Evolutionary conservation across 2,113 vertebrate species (phyloP).

Genomic region (Pachypanchax playfairii): DNA sequence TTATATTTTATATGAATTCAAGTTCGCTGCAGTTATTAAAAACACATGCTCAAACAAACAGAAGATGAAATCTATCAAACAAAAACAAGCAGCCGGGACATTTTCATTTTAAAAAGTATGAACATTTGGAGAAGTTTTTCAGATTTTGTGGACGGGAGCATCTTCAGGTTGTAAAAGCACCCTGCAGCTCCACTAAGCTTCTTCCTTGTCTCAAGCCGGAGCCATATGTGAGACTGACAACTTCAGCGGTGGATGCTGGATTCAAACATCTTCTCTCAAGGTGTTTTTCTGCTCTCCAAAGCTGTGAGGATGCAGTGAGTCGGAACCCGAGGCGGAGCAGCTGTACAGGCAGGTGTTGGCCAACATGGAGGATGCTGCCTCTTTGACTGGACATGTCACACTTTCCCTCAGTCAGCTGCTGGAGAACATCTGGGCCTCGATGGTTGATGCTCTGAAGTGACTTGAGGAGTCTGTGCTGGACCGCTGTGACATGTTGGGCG

Average conservation of each 20-base stretch:
- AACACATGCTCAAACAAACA: too few relatives aligned
- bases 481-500: constrained; percentile 43
- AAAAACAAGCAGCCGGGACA: too few relatives aligned
- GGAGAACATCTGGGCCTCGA: constrained; percentile 65
- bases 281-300: constrained; percentile 32
- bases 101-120: too few relatives aligned
- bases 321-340: constrained; percentile 64
- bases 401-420: constrained; percentile 64
- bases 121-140: neutral
- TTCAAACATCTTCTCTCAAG: constrained; percentile 40
- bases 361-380: constrained; percentile 54
- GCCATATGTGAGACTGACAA: constrained; percentile 68
- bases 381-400: constrained; percentile 65
- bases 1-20: too few relatives aligned
- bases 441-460: constrained; percentile 46
- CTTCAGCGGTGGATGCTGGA: constrained; percentile 30
- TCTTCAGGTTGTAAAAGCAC: constrained; percentile 8
- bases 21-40: too few relatives aligned
- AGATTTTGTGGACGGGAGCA: constrained; percentile 14
- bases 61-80: too few relatives aligned
- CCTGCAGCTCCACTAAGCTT: constrained; percentile 20
- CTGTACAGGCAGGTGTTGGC: constrained; percentile 72
- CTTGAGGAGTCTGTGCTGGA: constrained; percentile 41
- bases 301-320: constrained; percentile 48
- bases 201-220: constrained; percentile 27